Conservation (phyloP, 2,113 vertebrate genomes). For the Suncus etruscus region DNA sequence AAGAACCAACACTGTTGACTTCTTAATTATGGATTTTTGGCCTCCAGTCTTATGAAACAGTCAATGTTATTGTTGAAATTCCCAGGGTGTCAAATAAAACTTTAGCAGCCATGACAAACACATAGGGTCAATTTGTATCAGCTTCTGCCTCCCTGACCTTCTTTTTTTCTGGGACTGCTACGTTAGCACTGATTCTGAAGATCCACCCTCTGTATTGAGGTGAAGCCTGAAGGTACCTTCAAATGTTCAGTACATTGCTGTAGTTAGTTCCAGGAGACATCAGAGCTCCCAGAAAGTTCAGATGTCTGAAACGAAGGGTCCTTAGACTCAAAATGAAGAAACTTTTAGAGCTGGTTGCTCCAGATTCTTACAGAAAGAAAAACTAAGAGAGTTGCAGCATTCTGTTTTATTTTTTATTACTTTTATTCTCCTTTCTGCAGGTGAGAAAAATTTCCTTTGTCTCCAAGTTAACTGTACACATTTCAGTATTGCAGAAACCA, state of each 20-base stretch:
- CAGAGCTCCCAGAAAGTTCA: neutral
- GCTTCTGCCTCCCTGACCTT: neutral
- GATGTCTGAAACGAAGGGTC: neutral
- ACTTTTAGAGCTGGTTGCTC: neutral
- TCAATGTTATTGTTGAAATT: neutral
- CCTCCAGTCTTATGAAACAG: neutral
- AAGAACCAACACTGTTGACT: neutral
- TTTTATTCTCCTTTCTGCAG: conserved; percentile 52
- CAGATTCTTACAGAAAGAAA: neutral
- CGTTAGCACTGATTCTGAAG: neutral
- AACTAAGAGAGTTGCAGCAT: conserved; percentile 22
- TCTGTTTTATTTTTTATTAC: conserved; percentile 48
- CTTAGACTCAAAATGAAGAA: conserved; percentile 20
- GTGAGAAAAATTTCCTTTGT: conserved; percentile 49
- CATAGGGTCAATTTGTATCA: neutral
- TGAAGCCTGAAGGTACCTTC: neutral
- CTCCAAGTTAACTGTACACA: conserved; percentile 43
- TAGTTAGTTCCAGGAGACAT: neutral
- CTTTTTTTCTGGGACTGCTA: neutral
- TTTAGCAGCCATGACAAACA: neutral
- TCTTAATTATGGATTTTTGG: neutral
- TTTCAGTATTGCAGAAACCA: neutral
- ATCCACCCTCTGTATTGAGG: neutral
- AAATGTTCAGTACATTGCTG: neutral
- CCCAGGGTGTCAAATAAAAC: no score